Base-by-base conservation (phyloP, 2,113 vertebrate genomes). In the Pao palembangensis region DNA sequence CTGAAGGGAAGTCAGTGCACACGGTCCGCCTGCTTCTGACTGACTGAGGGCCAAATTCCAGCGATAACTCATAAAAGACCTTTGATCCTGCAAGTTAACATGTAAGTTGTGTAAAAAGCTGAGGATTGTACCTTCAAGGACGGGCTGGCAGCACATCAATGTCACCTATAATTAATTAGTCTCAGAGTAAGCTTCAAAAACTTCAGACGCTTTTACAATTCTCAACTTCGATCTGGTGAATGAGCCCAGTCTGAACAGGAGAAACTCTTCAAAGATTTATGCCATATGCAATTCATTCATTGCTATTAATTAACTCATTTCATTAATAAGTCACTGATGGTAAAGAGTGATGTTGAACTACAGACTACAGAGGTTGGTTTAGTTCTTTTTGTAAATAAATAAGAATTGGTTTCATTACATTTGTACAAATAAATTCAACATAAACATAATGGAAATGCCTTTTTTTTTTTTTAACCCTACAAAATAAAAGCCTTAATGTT, bases 81-180 rank as follows among this genome's bases (percentile, higher is more conserved):
- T 92, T 92, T 92, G 90, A 66, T 77, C 90, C 75, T 18, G 23
- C 18, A 21, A 76, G 81, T 81, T 85, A 81, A 80, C 73, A 3
- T 48, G 64, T 76, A 67, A 74, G 59, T 51, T 41, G 69, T 51
- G 64, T 58, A 64, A 56, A 12, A 38, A 38, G 8, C 16, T 0
- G 31, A 19, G 62, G 20, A 38, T 46, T 1, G 46, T 1, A 17
- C 43, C 67, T 76, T 68, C 70, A 79, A 64, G 67, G 76, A 51
- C 73, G 19, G 5, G 21, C n/a, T n/a, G n/a, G 1, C 16, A 42
- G 20, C 43, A 3, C 13, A 3, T 3, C 43, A 6, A 44, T 16
- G 43, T 44, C 43, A 44, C 15, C 14, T 44, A 44, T 15, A 34
- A 34, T 34, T 8, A 10, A 34, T 34, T 8, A 44, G 56, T 3